phyloP scores from a whole-genome alignment of 2,797 vertebrate species.

The Scarus forsteni region DNA sequence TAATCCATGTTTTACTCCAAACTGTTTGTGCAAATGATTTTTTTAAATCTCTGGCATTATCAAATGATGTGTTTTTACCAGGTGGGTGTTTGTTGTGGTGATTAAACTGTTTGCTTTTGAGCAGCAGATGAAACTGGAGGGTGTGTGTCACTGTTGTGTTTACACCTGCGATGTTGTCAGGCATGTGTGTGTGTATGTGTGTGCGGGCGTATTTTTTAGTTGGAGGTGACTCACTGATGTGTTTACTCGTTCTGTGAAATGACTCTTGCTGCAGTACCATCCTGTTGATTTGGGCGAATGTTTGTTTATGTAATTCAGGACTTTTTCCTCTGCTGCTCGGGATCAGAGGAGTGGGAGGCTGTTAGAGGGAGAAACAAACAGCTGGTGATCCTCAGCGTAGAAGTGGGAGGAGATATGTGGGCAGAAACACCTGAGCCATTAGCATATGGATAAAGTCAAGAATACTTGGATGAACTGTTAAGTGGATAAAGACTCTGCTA shows the following conservation, averaged over 20 bases:
- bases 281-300: constrained; percentile 12
- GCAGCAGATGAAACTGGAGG: constrained; percentile 38
- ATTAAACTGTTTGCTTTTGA: constrained; percentile 54
- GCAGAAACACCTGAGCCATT: constrained; percentile 30
- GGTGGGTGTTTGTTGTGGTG: constrained; percentile 46
- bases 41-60: constrained; percentile 32
- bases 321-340: constrained; percentile 23
- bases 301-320: constrained; percentile 37
- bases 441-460: constrained; percentile 16
- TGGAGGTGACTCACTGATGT: constrained; percentile 56
- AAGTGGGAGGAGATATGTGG: constrained; percentile 24
- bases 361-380: constrained; percentile 3
- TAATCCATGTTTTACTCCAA: too few species aligned
- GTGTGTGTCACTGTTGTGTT: constrained; percentile 36
- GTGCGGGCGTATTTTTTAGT: constrained; percentile 21
- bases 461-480: constrained; percentile 29
- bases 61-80: constrained; percentile 54
- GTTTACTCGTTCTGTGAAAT: constrained; percentile 46
- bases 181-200: constrained; percentile 13
- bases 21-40: constrained; percentile 13
- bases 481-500: not conserved
- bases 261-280: constrained; percentile 21
- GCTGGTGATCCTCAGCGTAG: not conserved
- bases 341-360: constrained; percentile 32
- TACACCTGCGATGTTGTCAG: constrained; percentile 4